Percentiles rank a stretch among this genome's conserved stretches.
Conservation (phyloP, 2,888 invertebrate species). For the Ochropleura plecta region DNA sequence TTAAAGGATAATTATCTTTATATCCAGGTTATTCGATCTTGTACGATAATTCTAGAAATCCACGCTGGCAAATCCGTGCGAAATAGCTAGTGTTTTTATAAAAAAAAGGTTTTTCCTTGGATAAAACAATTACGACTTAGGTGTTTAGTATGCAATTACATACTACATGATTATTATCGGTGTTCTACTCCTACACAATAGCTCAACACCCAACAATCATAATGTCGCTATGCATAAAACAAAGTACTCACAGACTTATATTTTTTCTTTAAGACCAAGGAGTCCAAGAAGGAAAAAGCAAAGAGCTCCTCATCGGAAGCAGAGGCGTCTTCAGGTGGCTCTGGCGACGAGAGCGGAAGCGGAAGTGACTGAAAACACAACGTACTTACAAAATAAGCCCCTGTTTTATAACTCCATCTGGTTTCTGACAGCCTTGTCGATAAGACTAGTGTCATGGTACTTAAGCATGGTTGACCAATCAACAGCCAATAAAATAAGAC, state of each 20-base stretch:
- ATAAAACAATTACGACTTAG: no score
- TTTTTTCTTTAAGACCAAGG: slow-evolving; percentile 79
- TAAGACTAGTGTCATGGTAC: background rate
- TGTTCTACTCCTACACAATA: no score
- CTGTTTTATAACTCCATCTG: background rate
- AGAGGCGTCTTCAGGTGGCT: slow-evolving; percentile 79
- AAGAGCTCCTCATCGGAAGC: slow-evolving; percentile 86
- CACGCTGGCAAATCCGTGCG: no score
- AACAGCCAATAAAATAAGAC: slow-evolving; percentile 1
- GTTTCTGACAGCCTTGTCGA: slow-evolving; percentile 1
- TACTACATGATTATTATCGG: no score
- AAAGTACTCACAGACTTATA: background rate
- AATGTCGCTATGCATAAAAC: background rate
- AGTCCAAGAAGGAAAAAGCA: slow-evolving; percentile 79
- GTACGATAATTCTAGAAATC: no score
- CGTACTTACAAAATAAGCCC: slow-evolving; percentile 25
- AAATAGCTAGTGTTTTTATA: no score
- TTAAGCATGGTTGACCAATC: background rate
- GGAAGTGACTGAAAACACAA: slow-evolving; percentile 76
- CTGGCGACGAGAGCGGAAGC: slow-evolving; percentile 82
- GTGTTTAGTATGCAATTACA: no score
- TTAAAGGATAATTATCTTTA: no score
- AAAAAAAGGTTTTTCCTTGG: no score
- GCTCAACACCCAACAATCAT: no score
- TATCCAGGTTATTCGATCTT: no score